Percentiles rank a stretch among this genome's conserved stretches.
phyloP scores from a whole-genome alignment of 2,113 vertebrate genomes.

The Elanoides forficatus region DNA sequence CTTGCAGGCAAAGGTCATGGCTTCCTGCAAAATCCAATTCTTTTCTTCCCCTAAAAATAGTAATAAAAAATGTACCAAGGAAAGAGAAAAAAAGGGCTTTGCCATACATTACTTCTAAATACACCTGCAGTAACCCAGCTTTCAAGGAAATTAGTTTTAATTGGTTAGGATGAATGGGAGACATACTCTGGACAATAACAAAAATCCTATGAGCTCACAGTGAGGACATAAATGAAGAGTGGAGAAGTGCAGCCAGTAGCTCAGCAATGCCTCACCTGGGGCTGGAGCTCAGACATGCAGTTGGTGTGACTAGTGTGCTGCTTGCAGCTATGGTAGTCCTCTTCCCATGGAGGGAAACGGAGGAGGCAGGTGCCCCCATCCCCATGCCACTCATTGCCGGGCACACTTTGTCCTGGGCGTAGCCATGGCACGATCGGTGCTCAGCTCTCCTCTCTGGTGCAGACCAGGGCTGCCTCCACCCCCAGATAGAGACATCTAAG shows the following conservation, averaged over 20 bases:
- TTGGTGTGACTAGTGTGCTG: background rate
- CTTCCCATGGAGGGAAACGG: rapidly evolving
- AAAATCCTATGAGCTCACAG: background rate
- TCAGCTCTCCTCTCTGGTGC: background rate
- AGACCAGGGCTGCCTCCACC: background rate
- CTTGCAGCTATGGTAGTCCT: background rate
- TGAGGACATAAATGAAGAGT: background rate
- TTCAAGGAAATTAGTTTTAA: background rate
- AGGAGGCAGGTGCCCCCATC: background rate
- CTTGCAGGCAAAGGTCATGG: background rate
- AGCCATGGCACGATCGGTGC: background rate
- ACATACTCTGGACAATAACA: background rate
- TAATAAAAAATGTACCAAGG: background rate
- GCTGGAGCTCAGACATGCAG: background rate
- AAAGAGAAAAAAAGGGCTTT: background rate
- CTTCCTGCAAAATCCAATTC: background rate
- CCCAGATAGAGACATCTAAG: background rate
- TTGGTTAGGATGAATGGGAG: background rate
- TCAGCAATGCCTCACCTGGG: background rate
- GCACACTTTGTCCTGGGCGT: background rate
- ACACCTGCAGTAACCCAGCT: background rate
- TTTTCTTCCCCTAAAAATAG: background rate
- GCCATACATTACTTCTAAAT: background rate
- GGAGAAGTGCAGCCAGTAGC: background rate
- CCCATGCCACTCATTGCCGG: background rate